Evolutionary conservation across 2,797 vertebrate species (phyloP).

Genomic region (Artibeus jamaicensis): DNA sequence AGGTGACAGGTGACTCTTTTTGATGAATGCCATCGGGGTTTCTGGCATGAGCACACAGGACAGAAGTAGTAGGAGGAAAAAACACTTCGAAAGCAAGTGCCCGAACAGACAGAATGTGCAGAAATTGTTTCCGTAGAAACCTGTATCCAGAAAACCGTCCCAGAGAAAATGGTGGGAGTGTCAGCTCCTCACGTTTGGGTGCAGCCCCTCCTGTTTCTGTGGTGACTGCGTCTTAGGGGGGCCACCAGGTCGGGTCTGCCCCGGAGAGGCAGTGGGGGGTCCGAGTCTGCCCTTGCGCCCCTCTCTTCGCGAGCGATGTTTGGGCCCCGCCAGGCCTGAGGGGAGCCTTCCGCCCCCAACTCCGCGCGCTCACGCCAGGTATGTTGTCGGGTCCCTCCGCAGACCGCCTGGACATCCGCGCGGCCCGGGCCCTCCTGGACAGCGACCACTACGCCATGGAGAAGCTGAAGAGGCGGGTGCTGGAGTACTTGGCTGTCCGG

Average conservation of each 20-base stretch:
- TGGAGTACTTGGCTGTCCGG: conserved; percentile 96
- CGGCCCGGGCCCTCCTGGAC: conserved; percentile 92
- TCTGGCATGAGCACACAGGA: neutral
- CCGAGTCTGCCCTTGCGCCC: neutral
- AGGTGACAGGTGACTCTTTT: neutral
- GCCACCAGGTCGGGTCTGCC: neutral
- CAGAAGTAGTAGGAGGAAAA: neutral
- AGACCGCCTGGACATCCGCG: conserved; percentile 95
- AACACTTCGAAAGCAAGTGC: neutral
- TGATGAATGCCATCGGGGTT: neutral
- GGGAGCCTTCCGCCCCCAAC: neutral
- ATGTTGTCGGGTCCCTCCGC: conserved; percentile 16
- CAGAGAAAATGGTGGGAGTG: neutral
- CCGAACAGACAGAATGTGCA: neutral
- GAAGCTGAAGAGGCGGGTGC: conserved; percentile 94
- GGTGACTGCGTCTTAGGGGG: neutral
- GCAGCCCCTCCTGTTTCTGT: neutral
- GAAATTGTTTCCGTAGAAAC: neutral
- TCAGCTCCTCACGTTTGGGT: neutral
- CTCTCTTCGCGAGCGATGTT: neutral
- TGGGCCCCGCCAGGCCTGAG: neutral
- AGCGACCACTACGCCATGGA: conserved; percentile 98
- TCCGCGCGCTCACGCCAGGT: conserved; percentile 29
- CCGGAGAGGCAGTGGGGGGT: neutral
- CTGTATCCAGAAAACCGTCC: neutral